phyloP scores from a whole-genome alignment of 2,888 invertebrate species.

The Microlaimidae sp. region DNA sequence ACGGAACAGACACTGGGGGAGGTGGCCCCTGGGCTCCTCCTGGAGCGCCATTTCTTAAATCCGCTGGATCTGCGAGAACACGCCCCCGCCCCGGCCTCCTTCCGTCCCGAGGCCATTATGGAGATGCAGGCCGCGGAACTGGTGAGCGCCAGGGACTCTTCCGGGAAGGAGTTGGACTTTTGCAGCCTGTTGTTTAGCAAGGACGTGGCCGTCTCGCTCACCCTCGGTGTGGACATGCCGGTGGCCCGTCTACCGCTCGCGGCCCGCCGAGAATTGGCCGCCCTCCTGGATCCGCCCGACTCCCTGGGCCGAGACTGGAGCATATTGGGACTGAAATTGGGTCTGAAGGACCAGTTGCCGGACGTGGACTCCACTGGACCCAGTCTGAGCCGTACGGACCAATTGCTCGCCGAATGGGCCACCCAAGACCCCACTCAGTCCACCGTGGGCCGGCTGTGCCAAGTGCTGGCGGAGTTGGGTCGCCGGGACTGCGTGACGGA shows the following conservation, averaged over 20 bases:
- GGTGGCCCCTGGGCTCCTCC: slow-evolving; percentile 51
- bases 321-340: slow-evolving; percentile 44
- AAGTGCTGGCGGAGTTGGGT: slow-evolving; percentile 47
- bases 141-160: too few relatives aligned
- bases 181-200: too few relatives aligned
- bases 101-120: slow-evolving; percentile 35
- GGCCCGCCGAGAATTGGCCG: slow-evolving; percentile 42
- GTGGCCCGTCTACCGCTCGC: slow-evolving; percentile 47
- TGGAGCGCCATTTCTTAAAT: slow-evolving; percentile 52
- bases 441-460: slow-evolving; percentile 44
- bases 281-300: slow-evolving; percentile 43
- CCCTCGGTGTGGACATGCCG: slow-evolving; percentile 46
- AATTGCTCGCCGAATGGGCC: slow-evolving; percentile 43
- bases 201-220: slow-evolving; percentile 40
- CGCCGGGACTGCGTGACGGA: slow-evolving; percentile 48
- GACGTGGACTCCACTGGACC: slow-evolving; percentile 35
- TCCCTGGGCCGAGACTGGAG: slow-evolving; percentile 46
- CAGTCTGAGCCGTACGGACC: slow-evolving; percentile 37
- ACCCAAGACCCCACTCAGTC: slow-evolving; percentile 30
- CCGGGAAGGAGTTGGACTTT: too few relatives aligned
- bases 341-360: slow-evolving; percentile 44
- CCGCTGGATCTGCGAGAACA: slow-evolving; percentile 43
- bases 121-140: slow-evolving; percentile 36
- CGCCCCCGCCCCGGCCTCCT: slow-evolving; percentile 16
- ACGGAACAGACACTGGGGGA: slow-evolving; percentile 47